Conservation (phyloP, 2,797 vertebrate genomes). For the Malacoctenus gilli region DNA sequence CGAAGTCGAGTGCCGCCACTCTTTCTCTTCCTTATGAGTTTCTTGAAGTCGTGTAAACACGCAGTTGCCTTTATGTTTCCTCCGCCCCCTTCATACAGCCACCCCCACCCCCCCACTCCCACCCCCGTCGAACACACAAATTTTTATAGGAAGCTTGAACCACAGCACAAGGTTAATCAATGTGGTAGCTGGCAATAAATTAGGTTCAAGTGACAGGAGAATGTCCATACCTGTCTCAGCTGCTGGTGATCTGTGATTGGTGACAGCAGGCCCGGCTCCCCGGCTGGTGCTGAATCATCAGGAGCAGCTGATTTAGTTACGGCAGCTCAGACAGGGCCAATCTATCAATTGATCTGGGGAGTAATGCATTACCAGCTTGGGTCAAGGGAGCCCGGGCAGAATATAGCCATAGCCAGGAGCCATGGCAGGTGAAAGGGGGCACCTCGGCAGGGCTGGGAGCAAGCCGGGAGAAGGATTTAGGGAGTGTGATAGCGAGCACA, state of each 20-base stretch:
- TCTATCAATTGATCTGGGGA: conserved; percentile 77
- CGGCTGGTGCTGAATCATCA: conserved; percentile 82
- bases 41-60: conserved; percentile 63
- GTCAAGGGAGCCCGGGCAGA: conserved; percentile 68
- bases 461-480: conserved; percentile 72
- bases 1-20: conserved; percentile 2
- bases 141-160: conserved; percentile 75
- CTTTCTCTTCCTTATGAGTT: conserved; percentile 46
- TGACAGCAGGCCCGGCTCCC: conserved; percentile 79
- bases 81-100: conserved; percentile 44
- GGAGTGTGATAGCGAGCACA: conserved; percentile 67
- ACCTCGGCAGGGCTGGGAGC: conserved; percentile 40
- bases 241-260: conserved; percentile 79
- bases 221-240: conserved; percentile 79
- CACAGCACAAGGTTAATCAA: conserved; percentile 83
- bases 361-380: conserved; percentile 75
- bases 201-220: conserved; percentile 79
- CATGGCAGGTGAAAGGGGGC: conserved; percentile 52
- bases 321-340: conserved; percentile 70
- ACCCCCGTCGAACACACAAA: conserved; percentile 50
- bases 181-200: conserved; percentile 82
- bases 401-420: conserved; percentile 70
- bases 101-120: conserved; percentile 2
- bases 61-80: conserved; percentile 57
- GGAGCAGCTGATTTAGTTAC: conserved; percentile 76